Percentiles rank a stretch among this genome's conserved stretches.
These are phyloP conservation scores for Mesembrinibis cayennensis DNA, from an alignment of 2,113 vertebrate genomes.

Conservation along the genomic window DNA sequence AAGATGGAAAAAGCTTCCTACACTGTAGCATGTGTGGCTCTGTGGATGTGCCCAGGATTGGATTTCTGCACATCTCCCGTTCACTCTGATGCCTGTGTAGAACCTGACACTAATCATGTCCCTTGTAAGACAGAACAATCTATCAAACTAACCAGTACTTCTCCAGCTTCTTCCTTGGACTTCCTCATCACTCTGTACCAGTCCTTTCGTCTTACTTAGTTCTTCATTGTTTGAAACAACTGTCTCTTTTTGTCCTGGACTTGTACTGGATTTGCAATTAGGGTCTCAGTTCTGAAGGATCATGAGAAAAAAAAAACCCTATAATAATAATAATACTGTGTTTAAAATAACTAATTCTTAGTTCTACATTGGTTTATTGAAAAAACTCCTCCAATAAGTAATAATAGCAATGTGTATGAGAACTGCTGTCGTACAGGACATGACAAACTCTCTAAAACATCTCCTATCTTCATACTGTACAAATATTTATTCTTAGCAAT, in stretches of 20 bases:
- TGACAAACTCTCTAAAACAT: not conserved
- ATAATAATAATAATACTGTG: not conserved
- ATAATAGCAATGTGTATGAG: not conserved
- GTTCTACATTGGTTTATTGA: not conserved
- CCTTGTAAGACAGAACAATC: not conserved
- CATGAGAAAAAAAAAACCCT: not conserved
- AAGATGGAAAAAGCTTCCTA: not conserved
- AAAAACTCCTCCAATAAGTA: not conserved
- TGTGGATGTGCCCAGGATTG: not conserved
- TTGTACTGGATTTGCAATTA: not conserved
- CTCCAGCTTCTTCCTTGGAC: not conserved
- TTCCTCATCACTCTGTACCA: not conserved
- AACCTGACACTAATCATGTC: not conserved
- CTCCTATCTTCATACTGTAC: not conserved
- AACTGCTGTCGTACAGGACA: not conserved
- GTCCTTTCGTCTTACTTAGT: not conserved
- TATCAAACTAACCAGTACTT: not conserved
- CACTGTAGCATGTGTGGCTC: accelerated
- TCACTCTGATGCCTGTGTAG: not conserved
- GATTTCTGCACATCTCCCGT: not conserved
- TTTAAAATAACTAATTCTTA: not conserved
- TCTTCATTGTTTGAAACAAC: not conserved
- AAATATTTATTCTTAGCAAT: not conserved
- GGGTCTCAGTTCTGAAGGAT: not conserved
- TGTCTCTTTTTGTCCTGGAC: not conserved